Conservation (phyloP, 2,113 vertebrate genomes). For the rat (Rattus norvegicus) region GRCr8 NC_086019.1:129773501-129774000, state of each 20-base stretch:
- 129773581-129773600: not conserved
- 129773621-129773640: not conserved
- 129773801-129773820: constrained; percentile 2
- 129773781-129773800: not conserved
- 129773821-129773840: not conserved
- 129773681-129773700: too few species aligned
- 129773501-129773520: not conserved
- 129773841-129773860: not conserved
- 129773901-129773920: not conserved
- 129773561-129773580: not conserved
- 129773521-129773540: not conserved
- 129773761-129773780: not conserved
- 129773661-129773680: not conserved
- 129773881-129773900: not conserved
- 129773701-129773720: not conserved
- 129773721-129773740: not conserved
- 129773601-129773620: not conserved
- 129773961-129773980: rapidly evolving
- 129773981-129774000: not conserved
- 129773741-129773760: not conserved
- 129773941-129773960: not conserved
- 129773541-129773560: not conserved
- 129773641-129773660: not conserved
- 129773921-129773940: not conserved
- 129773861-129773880: not conserved